Evolutionary conservation across 1,140 invertebrate species (phyloP).

Genomic region (Reticulitermes speratus): DNA sequence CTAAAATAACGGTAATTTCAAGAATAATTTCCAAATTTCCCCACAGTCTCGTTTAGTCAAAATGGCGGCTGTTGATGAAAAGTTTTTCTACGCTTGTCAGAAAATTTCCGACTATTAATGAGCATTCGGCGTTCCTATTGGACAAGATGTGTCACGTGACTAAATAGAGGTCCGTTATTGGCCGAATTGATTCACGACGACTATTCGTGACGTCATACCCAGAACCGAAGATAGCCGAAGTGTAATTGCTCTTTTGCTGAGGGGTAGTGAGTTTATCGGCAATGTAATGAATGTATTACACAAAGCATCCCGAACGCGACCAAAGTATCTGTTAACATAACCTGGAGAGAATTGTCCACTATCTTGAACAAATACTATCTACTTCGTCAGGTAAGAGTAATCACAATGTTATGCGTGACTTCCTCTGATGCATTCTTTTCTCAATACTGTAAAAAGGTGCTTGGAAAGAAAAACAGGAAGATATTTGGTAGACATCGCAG

Average conservation of each 20-base stretch:
- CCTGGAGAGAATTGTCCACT: neutral
- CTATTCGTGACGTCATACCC: slow-evolving; percentile 39
- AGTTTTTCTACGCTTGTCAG: slow-evolving; percentile 90
- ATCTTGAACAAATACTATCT: neutral
- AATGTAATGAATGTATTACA: slow-evolving; percentile 15
- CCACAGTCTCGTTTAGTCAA: slow-evolving; percentile 73
- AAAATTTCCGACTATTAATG: slow-evolving; percentile 74
- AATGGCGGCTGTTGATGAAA: slow-evolving; percentile 91
- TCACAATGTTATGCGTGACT: neutral
- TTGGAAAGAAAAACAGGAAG: neutral
- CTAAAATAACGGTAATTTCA: slow-evolving; percentile 59
- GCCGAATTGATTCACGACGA: slow-evolving; percentile 36
- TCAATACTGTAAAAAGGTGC: neutral
- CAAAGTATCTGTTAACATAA: neutral
- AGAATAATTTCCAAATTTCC: slow-evolving; percentile 66
- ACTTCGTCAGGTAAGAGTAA: neutral
- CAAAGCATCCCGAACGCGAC: neutral
- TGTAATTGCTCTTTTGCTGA: slow-evolving; percentile 39
- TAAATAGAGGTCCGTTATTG: slow-evolving; percentile 37
- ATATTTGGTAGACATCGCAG: neutral
- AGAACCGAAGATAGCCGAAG: slow-evolving; percentile 40
- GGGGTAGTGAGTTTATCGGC: slow-evolving; percentile 34
- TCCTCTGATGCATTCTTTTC: neutral
- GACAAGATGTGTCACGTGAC: slow-evolving; percentile 56
- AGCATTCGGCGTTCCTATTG: slow-evolving; percentile 52